A percentile compares a stretch with the other conserved stretches of the same genome.
Conservation (phyloP, 2,113 vertebrate genomes). For the Ceratotherium simum region DNA sequence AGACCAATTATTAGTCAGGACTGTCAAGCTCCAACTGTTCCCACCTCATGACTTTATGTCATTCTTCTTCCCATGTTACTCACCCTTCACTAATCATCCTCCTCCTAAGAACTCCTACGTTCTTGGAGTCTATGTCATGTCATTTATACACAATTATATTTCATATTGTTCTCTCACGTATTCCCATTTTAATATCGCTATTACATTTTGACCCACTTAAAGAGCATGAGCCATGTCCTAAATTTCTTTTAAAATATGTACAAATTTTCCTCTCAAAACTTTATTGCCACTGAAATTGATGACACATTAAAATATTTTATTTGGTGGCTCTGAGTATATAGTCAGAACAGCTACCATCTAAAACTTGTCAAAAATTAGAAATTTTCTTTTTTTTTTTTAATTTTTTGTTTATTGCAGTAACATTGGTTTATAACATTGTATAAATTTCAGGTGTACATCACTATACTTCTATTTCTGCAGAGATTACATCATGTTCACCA, state of each 20-base stretch:
- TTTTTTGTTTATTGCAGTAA: no score
- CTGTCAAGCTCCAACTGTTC: neutral
- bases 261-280: constrained; percentile 27
- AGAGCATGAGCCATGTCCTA: constrained; percentile 10
- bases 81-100: neutral
- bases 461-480: no score
- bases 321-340: neutral
- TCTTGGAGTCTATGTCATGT: neutral
- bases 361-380: neutral
- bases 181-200: neutral
- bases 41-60: neutral
- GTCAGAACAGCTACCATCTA: neutral
- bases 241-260: neutral
- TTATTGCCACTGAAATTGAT: neutral
- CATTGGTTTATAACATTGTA: no score
- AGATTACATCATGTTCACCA: no score
- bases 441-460: no score
- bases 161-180: neutral
- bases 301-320: neutral
- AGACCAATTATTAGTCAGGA: neutral
- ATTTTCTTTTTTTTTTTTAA: neutral
- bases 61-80: neutral
- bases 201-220: constrained; percentile 23
- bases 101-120: neutral
- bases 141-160: neutral